Evolutionary conservation across 2,113 vertebrate species (phyloP).

Genomic region (Larimichthys crocea): DNA sequence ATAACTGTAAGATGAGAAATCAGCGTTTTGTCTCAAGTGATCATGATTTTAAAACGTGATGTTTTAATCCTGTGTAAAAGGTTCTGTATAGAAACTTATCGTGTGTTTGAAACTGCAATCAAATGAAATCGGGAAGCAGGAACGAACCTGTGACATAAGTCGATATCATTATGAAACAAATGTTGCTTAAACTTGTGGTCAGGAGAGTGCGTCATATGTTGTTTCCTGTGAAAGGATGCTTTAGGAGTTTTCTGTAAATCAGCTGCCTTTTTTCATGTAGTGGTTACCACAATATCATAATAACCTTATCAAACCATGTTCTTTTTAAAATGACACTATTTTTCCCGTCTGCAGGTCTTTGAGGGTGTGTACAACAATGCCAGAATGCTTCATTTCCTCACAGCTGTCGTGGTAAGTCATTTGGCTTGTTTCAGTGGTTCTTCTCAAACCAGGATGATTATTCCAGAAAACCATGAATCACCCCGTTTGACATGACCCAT

Average conservation of each 20-base stretch:
- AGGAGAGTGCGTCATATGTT: neutral
- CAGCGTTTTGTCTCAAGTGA: neutral
- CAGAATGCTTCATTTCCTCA: constrained; percentile 93
- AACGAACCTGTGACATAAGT: neutral
- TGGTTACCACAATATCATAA: neutral
- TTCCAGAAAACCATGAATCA: neutral
- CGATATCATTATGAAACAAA: neutral
- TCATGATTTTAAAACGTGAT: neutral
- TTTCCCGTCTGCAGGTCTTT: constrained; percentile 82
- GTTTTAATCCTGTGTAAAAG: neutral
- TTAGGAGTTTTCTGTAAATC: neutral
- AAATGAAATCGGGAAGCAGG: neutral
- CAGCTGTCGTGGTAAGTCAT: constrained; percentile 91
- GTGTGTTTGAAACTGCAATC: neutral
- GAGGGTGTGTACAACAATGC: constrained; percentile 93
- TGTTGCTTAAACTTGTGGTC: neutral
- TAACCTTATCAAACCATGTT: neutral
- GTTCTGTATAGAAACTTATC: neutral
- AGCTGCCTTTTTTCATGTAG: neutral
- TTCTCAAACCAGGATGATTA: neutral
- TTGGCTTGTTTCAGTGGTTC: neutral
- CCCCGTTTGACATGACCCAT: neutral
- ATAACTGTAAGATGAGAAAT: neutral
- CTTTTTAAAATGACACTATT: neutral
- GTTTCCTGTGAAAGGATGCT: constrained; percentile 1